phyloP scores from a whole-genome alignment of 2,113 vertebrate genomes.

The Brachypteracias leptosomus region DNA sequence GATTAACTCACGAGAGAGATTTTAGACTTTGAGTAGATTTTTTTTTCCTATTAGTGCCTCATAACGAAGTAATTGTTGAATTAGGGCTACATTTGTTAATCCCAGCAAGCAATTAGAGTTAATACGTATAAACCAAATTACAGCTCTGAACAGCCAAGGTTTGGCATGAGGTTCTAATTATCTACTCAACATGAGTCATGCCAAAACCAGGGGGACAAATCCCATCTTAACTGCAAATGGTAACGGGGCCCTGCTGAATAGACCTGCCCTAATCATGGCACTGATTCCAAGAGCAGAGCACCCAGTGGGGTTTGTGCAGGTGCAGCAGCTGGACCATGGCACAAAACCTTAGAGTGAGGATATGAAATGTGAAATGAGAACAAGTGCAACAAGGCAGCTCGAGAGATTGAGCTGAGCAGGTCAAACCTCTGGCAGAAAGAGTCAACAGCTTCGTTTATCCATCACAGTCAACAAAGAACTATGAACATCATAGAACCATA shows the following conservation, averaged over 20 bases:
- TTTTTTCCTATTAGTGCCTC: conserved; percentile 13
- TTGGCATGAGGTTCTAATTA: conserved; percentile 49
- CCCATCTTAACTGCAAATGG: background rate
- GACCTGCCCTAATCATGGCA: background rate
- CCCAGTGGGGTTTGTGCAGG: background rate
- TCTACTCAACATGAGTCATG: background rate
- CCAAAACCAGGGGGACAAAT: background rate
- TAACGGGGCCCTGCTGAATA: background rate
- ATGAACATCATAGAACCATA: too few species aligned
- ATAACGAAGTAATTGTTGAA: background rate
- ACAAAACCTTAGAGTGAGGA: background rate
- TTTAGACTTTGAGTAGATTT: background rate
- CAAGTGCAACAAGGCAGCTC: background rate
- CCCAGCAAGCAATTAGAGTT: conserved; percentile 14
- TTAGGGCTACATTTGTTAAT: conserved; percentile 37
- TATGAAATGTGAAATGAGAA: background rate
- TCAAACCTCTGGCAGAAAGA: background rate
- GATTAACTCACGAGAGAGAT: background rate
- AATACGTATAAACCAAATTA: conserved; percentile 15
- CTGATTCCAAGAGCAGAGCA: background rate
- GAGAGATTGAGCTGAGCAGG: background rate
- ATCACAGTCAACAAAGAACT: background rate
- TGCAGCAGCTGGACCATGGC: background rate
- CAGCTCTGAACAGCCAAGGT: background rate
- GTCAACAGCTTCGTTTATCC: background rate